Conservation (phyloP, 2,797 vertebrate species). For the Capromys pilorides region DNA sequence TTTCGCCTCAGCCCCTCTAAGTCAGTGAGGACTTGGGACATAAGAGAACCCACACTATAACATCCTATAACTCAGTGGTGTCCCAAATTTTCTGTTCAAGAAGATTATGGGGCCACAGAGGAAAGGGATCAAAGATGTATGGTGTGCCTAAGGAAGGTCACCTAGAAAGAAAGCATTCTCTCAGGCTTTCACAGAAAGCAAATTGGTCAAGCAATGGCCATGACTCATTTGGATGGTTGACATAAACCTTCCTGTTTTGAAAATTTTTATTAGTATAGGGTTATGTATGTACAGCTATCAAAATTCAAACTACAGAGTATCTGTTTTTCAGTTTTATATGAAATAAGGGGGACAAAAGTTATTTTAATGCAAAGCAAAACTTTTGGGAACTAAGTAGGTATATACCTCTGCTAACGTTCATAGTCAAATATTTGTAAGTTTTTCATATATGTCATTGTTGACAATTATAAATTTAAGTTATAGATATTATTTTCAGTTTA, state of each 20-base stretch:
- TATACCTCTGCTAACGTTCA: neutral
- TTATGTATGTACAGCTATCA: neutral
- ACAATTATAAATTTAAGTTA: neutral
- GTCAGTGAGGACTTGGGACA: too few species aligned
- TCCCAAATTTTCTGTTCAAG: too few species aligned
- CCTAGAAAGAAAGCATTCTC: too few species aligned
- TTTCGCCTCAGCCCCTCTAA: too few species aligned
- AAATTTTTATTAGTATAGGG: neutral
- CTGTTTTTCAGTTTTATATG: neutral
- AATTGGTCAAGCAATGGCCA: too few species aligned
- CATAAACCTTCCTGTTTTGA: neutral
- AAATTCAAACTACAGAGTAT: neutral
- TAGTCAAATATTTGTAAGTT: constrained; percentile 10
- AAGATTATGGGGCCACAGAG: too few species aligned
- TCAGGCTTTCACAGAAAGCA: too few species aligned
- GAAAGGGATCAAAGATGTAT: too few species aligned
- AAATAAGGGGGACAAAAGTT: neutral
- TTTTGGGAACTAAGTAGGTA: neutral
- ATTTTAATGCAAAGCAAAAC: neutral
- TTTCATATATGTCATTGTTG: neutral
- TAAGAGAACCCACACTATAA: too few species aligned
- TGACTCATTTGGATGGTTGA: too few species aligned
- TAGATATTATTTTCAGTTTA: neutral
- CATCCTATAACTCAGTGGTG: too few species aligned
- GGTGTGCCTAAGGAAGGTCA: too few species aligned